These are phyloP conservation scores for Tetranychus truncatus DNA, from an alignment of 2,888 invertebrate genomes.

Conservation along the genomic window DNA sequence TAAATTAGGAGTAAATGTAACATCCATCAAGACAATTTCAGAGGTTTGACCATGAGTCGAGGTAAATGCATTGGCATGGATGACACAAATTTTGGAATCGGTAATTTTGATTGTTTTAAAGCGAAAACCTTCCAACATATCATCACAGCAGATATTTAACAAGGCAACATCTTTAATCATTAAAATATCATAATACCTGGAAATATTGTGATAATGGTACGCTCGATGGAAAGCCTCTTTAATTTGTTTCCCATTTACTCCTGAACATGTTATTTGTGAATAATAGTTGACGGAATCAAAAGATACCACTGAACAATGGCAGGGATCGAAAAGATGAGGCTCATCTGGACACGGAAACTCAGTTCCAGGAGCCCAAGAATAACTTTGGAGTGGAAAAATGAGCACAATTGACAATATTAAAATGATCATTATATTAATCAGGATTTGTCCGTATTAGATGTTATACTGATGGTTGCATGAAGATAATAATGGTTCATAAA, in stretches of 20 bases:
- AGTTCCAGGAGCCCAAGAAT: background rate
- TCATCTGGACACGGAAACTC: background rate
- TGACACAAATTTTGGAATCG: background rate
- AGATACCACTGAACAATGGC: constrained; percentile 6
- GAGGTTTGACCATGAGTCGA: background rate
- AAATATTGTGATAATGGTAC: background rate
- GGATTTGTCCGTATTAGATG: too few relatives aligned
- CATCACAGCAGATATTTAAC: constrained; percentile 13
- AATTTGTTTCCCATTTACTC: constrained; percentile 10
- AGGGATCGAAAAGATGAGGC: background rate
- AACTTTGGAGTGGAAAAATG: background rate
- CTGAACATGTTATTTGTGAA: constrained; percentile 9
- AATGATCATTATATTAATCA: background rate
- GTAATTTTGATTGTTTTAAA: constrained; percentile 9
- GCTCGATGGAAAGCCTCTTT: background rate
- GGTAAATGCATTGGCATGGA: constrained; percentile 3
- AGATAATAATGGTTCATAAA: background rate
- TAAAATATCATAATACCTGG: constrained; percentile 7
- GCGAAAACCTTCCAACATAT: constrained; percentile 4
- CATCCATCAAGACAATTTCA: constrained; percentile 3
- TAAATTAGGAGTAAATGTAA: background rate
- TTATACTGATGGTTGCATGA: too few relatives aligned
- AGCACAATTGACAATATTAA: background rate
- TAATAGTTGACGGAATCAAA: constrained; percentile 6
- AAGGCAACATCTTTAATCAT: background rate